Evolutionary conservation across 2,797 vertebrate genomes (phyloP).

Genomic region (Pterois miles): DNA sequence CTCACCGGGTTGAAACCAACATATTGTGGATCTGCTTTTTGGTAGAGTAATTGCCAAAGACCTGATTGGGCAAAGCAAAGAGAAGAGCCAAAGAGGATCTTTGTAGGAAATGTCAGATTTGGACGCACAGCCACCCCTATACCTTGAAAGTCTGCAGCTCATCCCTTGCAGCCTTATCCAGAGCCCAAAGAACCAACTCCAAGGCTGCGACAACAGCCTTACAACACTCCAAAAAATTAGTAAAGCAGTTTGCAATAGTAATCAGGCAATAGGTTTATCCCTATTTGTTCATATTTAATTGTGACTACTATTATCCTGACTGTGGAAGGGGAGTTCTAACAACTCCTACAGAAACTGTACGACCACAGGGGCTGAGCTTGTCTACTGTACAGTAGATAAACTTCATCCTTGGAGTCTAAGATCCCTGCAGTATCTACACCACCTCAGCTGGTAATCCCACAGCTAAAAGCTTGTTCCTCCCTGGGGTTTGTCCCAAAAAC

Average conservation of each 20-base stretch:
- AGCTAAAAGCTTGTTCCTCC: constrained; percentile 18
- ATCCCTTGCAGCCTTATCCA: neutral
- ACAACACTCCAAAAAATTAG: neutral
- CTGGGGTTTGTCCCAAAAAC: constrained; percentile 7
- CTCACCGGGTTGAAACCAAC: neutral
- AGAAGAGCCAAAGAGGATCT: neutral
- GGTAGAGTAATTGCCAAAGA: neutral
- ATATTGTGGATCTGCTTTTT: neutral
- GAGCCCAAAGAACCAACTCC: neutral
- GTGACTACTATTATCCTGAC: neutral
- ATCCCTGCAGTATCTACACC: neutral
- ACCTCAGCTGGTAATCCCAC: constrained; percentile 21
- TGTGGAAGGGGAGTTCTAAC: neutral
- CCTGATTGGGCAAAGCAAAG: neutral
- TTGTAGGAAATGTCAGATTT: neutral
- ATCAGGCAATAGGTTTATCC: neutral
- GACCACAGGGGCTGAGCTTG: neutral
- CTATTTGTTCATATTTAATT: neutral
- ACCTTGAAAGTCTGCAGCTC: neutral
- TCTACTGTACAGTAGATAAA: neutral
- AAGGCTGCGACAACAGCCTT: neutral
- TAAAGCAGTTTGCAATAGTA: neutral
- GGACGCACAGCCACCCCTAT: neutral
- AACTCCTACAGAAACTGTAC: neutral
- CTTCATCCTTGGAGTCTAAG: constrained; percentile 7